Evolutionary conservation across 2,888 invertebrate genomes (phyloP).

Genomic region (Cerceris rybyensis): DNA sequence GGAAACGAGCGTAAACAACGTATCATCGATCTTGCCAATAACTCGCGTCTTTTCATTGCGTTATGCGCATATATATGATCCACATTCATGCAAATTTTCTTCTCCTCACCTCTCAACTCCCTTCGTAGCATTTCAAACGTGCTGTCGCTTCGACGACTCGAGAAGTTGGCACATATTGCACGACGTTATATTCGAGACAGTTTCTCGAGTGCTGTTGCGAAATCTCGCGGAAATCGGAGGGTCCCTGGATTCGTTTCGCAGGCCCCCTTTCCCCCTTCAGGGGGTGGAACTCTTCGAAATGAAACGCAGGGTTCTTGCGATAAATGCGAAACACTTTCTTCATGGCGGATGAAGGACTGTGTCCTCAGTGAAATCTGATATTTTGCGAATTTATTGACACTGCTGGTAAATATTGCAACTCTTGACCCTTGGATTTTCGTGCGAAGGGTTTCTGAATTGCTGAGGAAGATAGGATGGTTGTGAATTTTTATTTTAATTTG

Average conservation of each 20-base stretch:
- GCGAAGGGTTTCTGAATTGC: too few species aligned
- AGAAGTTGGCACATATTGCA: constrained; percentile 22
- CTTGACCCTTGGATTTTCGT: too few species aligned
- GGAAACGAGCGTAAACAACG: neutral
- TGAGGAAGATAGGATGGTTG: too few species aligned
- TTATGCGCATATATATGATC: constrained; percentile 6
- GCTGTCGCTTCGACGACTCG: constrained; percentile 10
- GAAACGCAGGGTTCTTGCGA: too few species aligned
- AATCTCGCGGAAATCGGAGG: constrained; percentile 10
- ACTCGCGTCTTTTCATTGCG: constrained; percentile 20
- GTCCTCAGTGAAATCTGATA: too few species aligned
- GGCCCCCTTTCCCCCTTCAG: too few species aligned
- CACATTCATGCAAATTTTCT: neutral
- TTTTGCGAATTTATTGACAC: too few species aligned
- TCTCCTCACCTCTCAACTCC: neutral
- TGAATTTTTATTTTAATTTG: too few species aligned
- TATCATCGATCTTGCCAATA: constrained; percentile 10
- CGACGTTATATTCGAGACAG: neutral
- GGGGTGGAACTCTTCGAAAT: too few species aligned
- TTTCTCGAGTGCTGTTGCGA: constrained; percentile 7
- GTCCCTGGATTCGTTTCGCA: neutral
- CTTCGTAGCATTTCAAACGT: neutral
- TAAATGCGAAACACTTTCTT: too few species aligned
- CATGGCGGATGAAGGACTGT: too few species aligned
- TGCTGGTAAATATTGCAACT: too few species aligned